phyloP scores from a whole-genome alignment of 2,113 vertebrate genomes.

The Spea multiplicata region DNA sequence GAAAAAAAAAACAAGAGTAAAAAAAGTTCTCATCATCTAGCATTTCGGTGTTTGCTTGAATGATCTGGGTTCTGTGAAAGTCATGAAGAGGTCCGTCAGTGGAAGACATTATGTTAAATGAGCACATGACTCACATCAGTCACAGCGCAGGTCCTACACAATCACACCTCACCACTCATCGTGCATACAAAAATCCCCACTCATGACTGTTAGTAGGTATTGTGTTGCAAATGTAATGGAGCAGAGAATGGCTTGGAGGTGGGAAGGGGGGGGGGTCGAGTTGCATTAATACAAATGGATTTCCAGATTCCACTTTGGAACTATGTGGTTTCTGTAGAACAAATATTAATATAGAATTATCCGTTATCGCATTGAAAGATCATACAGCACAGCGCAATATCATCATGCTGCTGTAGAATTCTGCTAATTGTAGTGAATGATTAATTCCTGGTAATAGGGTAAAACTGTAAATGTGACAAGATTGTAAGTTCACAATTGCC shows the following conservation, averaged over 20 bases:
- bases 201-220: neutral
- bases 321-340: neutral
- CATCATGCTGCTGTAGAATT: no score
- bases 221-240: constrained; percentile 9
- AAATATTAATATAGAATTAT: neutral
- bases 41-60: constrained; percentile 49
- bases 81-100: constrained; percentile 54
- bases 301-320: neutral
- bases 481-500: no score
- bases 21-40: constrained; percentile 10
- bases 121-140: constrained; percentile 52
- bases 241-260: neutral
- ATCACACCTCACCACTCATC: constrained; percentile 1
- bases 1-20: constrained; percentile 26
- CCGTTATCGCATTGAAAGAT: no score
- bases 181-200: neutral
- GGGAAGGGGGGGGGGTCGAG: neutral
- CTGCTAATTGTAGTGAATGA: no score
- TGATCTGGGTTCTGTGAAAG: constrained; percentile 58
- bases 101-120: constrained; percentile 53
- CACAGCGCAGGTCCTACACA: constrained; percentile 52
- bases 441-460: no score
- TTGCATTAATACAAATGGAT: neutral
- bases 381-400: no score
- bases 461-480: no score